Percentiles rank a stretch among this genome's conserved stretches.
These are phyloP conservation scores for Petromus typicus DNA, from an alignment of 2,113 vertebrate genomes.

Conservation along the genomic window DNA sequence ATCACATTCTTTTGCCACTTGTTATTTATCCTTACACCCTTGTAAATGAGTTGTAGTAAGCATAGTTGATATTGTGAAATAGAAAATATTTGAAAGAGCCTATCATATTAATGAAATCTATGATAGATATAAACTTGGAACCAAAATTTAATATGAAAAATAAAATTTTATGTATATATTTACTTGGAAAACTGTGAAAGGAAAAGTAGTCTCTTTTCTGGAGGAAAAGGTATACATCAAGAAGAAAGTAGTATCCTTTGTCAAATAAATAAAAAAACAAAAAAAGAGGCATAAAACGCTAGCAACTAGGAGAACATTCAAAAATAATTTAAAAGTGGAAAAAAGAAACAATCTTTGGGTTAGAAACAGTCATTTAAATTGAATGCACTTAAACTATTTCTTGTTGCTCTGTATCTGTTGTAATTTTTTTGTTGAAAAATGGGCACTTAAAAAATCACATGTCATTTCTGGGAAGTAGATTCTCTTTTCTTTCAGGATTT, in stretches of 20 bases:
- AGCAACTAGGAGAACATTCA: not conserved
- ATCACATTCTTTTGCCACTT: too few species aligned
- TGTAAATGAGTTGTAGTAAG: too few species aligned
- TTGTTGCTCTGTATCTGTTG: not conserved
- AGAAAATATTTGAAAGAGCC: too few species aligned
- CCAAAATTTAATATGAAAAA: not conserved
- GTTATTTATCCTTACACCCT: too few species aligned
- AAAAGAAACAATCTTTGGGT: conserved; percentile 8
- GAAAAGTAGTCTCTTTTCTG: not conserved
- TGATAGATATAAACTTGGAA: not conserved
- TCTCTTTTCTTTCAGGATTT: not conserved
- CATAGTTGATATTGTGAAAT: too few species aligned
- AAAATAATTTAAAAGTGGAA: not conserved
- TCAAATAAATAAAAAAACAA: not conserved
- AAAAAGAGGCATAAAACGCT: not conserved
- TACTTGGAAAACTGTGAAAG: not conserved
- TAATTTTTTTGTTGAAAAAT: not conserved
- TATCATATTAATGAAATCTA: not conserved
- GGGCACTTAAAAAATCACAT: not conserved
- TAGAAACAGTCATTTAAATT: conserved; percentile 3
- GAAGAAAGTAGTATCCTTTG: not conserved
- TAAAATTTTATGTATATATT: not conserved
- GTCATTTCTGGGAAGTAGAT: not conserved
- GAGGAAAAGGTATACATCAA: not conserved
- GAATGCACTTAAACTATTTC: conserved; percentile 9